A percentile compares a stretch with the other conserved stretches of the same genome.
Conservation (phyloP, 2,797 vertebrate species). For the Chrysolophus pictus region DNA sequence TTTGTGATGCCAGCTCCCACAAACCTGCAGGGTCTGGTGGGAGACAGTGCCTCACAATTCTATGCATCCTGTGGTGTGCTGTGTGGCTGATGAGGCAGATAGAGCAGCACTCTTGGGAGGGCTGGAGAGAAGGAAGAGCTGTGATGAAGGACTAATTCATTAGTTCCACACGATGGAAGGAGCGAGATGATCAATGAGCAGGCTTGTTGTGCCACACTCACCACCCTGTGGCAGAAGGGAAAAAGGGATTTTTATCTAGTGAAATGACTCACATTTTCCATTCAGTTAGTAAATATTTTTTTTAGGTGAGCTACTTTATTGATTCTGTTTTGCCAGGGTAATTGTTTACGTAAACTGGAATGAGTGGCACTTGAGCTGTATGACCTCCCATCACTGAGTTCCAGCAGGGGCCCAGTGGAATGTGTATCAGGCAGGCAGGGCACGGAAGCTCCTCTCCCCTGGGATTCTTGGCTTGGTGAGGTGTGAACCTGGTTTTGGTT, state of each 20-base stretch:
- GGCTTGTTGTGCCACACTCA: neutral
- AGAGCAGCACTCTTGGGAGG: neutral
- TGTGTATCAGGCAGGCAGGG: rapidly evolving
- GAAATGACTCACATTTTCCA: neutral
- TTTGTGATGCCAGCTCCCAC: neutral
- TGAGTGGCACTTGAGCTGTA: neutral
- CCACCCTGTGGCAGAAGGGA: neutral
- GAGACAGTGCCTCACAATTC: neutral
- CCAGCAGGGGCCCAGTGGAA: neutral
- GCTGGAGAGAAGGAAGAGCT: neutral
- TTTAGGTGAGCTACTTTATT: neutral
- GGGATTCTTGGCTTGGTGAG: neutral
- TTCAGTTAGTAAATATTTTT: neutral
- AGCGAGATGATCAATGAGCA: neutral
- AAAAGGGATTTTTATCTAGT: neutral
- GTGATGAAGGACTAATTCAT: neutral
- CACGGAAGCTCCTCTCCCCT: neutral
- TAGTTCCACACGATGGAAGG: neutral
- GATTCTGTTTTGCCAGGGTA: neutral
- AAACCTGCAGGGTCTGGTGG: neutral
- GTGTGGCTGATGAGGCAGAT: neutral
- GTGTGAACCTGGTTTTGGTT: neutral
- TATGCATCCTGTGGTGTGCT: neutral
- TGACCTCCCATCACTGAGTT: neutral
- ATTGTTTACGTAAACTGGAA: neutral